Evolutionary conservation across 2,888 invertebrate species (phyloP), one percentile per base, ranked within the genome.

Genomic region (Synergus gifuensis): DNA sequence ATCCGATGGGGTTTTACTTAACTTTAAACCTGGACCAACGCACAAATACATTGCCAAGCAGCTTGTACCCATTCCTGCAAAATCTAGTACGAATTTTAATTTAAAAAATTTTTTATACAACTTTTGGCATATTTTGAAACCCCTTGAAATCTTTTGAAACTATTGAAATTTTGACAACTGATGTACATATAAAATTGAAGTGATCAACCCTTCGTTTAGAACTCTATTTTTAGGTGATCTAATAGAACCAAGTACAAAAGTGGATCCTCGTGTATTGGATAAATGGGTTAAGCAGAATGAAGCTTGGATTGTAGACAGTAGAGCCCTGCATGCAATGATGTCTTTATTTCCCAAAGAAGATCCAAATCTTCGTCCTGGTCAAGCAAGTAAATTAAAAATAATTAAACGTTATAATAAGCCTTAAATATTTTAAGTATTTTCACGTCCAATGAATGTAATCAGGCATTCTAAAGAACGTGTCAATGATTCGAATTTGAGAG

Each of bases 231-330:
- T 79, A 86, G 86, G 14, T 76, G 84, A 86, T 54, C 83, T 84
- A 40, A 63, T 84, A 69, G 81, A 82, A 66, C 81, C 82, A 28
- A 44, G 79, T 44, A 66, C 46, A 40, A 28, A 83, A 49, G 81
- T 90, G 8, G 86, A 89, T 81, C 87, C 89, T 0, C 83, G 83
- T 36, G 86, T 90, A 36, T 82, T 94, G 76, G 92, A 67, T 18
- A 67, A 46, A 67, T 64, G 46, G 16, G 22, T 28, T 67, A 46
- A 69, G 58, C 11, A 49, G 8, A 46, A 69, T 69, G 14, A 69
- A 69, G 46, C 18, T 22, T 22, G 14, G 5, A 28, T 49, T 4
- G 49, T 54, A 16, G 49, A 54, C 12, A 54, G 14, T 12, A 12
- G 46, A 46, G 46, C 46, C 14, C 46, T 46, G 46, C 46, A 11